These are phyloP conservation scores for Neotragus pygmaeus DNA, from an alignment of 2,113 vertebrate species.

Conservation along the genomic window DNA sequence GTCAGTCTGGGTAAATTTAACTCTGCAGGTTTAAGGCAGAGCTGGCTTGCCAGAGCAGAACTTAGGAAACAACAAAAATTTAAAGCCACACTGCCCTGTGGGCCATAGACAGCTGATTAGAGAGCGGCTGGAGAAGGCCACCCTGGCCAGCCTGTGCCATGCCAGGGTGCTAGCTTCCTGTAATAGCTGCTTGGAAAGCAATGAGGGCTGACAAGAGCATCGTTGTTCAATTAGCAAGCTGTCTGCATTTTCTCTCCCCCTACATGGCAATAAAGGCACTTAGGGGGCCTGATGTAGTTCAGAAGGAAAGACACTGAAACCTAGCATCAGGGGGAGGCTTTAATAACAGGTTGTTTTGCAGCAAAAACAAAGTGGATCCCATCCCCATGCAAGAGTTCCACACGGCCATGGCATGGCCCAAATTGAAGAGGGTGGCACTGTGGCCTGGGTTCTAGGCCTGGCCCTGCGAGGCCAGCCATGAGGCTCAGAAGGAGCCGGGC, in stretches of 20 bases:
- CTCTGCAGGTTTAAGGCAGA: slow-evolving; percentile 83
- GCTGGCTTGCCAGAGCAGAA: slow-evolving; percentile 74
- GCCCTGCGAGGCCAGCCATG: accelerated
- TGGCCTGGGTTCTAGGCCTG: neutral
- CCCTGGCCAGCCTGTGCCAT: neutral
- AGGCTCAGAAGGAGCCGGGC: neutral
- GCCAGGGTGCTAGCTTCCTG: neutral
- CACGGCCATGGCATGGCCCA: neutral
- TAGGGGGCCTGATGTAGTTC: slow-evolving; percentile 45
- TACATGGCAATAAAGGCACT: slow-evolving; percentile 40
- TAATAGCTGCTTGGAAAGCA: slow-evolving; percentile 8
- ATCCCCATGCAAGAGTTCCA: slow-evolving; percentile 46
- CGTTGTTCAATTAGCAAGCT: slow-evolving; percentile 58
- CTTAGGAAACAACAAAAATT: slow-evolving; percentile 69
- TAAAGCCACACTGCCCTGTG: slow-evolving; percentile 73
- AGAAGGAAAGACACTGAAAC: slow-evolving; percentile 53
- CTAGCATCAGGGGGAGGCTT: slow-evolving; percentile 47
- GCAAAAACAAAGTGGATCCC: slow-evolving; percentile 48
- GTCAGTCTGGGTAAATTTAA: slow-evolving; percentile 86
- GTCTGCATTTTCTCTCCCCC: slow-evolving; percentile 45
- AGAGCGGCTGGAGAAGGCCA: neutral
- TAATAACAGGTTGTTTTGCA: slow-evolving; percentile 66
- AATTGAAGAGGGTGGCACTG: accelerated
- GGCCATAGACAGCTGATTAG: neutral
- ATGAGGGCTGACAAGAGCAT: slow-evolving; percentile 62